Evolutionary conservation across 2,888 invertebrate species (phyloP).

Genomic region (Xestia sexstrigata): DNA sequence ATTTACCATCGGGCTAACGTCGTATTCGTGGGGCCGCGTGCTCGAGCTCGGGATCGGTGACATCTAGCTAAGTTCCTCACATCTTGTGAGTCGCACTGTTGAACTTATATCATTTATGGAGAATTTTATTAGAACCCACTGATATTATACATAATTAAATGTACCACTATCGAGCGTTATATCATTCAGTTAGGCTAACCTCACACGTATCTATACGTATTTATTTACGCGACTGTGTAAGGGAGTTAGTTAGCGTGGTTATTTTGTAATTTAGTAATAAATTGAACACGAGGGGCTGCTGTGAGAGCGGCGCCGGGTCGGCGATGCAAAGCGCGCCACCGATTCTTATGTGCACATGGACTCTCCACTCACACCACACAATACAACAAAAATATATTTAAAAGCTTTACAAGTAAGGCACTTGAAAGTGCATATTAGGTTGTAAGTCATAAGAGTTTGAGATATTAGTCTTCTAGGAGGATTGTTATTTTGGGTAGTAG

Average conservation of each 20-base stretch:
- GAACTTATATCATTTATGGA: conserved; percentile 75
- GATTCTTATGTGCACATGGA: background rate
- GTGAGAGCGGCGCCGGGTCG: conserved; percentile 54
- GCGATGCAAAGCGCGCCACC: conserved; percentile 5
- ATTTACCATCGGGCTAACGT: conserved; percentile 1
- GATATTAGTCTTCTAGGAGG: background rate
- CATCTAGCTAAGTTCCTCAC: conserved; percentile 66
- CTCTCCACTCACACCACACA: background rate
- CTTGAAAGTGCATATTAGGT: background rate
- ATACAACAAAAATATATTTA: background rate
- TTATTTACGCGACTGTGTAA: conserved; percentile 69
- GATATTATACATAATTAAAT: conserved; percentile 66
- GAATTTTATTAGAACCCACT: conserved; percentile 74
- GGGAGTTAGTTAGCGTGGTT: conserved; percentile 68
- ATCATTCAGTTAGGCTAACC: conserved; percentile 73
- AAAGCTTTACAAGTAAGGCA: background rate
- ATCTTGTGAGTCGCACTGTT: conserved; percentile 67
- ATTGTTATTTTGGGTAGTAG: background rate
- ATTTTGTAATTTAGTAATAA: conserved; percentile 72
- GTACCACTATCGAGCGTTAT: conserved; percentile 72
- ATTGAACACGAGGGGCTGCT: conserved; percentile 68
- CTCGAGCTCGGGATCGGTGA: conserved; percentile 59
- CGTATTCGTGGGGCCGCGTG: conserved; percentile 47
- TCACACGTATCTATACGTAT: conserved; percentile 63
- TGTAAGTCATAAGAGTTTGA: background rate